Evolutionary conservation across 2,888 invertebrate genomes (phyloP).

Genomic region (Cordilura impudica): DNA sequence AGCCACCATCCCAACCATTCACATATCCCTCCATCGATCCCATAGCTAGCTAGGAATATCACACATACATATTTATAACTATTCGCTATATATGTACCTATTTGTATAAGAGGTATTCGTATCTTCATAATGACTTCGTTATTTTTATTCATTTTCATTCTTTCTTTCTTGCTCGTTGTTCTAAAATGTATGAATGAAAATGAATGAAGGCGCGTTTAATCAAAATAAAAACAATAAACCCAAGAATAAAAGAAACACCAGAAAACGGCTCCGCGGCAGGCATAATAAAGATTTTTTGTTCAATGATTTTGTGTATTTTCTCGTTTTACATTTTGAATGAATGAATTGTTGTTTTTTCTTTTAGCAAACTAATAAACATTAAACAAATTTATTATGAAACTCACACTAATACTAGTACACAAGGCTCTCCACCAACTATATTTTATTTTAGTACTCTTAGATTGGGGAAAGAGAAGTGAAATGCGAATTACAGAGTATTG

Average conservation of each 20-base stretch:
- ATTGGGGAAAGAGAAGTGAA: too few relatives aligned
- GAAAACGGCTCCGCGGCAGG: not conserved
- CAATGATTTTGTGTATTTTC: not conserved
- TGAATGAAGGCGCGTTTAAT: slow-evolving; percentile 59
- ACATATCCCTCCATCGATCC: slow-evolving; percentile 48
- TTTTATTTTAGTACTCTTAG: too few relatives aligned
- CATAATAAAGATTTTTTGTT: not conserved
- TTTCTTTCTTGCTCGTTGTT: slow-evolving; percentile 20
- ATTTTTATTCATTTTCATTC: slow-evolving; percentile 32
- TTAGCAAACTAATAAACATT: slow-evolving; percentile 1
- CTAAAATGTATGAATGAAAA: slow-evolving; percentile 59
- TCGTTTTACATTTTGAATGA: slow-evolving; percentile 3
- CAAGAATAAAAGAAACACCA: slow-evolving; percentile 21
- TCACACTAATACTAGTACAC: not conserved
- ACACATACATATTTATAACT: not conserved
- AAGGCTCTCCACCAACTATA: too few relatives aligned
- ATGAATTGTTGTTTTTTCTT: slow-evolving; percentile 24
- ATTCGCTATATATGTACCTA: not conserved
- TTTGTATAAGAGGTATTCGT: not conserved
- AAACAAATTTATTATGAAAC: not conserved
- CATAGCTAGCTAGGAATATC: slow-evolving; percentile 28
- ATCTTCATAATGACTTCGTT: slow-evolving; percentile 18
- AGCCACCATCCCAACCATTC: slow-evolving; percentile 18
- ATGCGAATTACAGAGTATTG: too few relatives aligned
- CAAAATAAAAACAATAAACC: slow-evolving; percentile 28